Evolutionary conservation across 2,797 vertebrate genomes (phyloP).

Genomic region (Poeciliopsis infans): DNA sequence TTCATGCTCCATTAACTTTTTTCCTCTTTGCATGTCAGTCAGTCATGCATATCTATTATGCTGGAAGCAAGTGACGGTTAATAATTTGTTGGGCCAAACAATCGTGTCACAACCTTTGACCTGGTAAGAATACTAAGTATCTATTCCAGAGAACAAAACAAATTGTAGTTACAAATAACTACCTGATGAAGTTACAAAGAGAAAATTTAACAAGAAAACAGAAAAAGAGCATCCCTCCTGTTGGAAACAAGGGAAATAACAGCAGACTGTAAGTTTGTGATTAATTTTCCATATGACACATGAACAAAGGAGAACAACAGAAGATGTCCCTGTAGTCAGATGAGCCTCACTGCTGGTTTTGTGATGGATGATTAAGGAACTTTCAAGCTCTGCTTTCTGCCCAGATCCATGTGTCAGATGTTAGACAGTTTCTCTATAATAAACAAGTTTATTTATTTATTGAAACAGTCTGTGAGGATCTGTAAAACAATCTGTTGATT

Average conservation of each 20-base stretch:
- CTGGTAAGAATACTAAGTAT: neutral
- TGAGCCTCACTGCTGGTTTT: neutral
- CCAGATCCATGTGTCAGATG: neutral
- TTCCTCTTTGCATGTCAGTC: constrained; percentile 26
- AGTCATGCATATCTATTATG: constrained; percentile 43
- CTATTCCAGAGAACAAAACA: neutral
- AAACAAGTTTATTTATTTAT: neutral
- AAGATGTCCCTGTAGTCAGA: neutral
- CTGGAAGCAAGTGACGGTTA: constrained; percentile 35
- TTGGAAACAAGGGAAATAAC: neutral
- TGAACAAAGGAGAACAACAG: constrained; percentile 1
- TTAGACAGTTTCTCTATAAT: neutral
- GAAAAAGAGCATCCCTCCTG: neutral
- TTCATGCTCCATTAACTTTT: constrained; percentile 48
- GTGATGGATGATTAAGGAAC: neutral
- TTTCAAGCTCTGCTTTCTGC: neutral
- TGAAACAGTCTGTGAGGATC: neutral
- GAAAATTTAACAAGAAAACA: neutral
- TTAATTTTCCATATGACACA: neutral
- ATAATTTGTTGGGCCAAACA: constrained; percentile 37
- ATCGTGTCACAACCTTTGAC: constrained; percentile 29
- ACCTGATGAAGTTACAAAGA: neutral
- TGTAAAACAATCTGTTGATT: neutral
- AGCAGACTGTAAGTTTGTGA: neutral
- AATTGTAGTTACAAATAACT: neutral